Evolutionary conservation across 1,140 invertebrate genomes (phyloP).

Genomic region (Cydia fagiglandana): DNA sequence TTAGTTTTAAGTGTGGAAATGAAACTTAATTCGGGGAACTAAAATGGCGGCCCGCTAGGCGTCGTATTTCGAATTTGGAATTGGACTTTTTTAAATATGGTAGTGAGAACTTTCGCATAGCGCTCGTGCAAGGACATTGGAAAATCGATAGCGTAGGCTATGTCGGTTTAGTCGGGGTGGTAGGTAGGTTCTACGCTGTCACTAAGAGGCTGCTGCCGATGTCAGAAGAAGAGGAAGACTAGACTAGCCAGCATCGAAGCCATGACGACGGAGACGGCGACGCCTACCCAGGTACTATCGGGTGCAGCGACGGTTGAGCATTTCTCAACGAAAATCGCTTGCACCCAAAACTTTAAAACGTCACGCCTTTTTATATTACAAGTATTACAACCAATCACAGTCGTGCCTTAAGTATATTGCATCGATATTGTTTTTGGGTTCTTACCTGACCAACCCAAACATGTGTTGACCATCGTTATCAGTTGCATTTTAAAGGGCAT

Average conservation of each 20-base stretch:
- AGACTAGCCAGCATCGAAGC: conserved; percentile 53
- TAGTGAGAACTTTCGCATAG: conserved; percentile 26
- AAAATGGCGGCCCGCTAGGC: conserved; percentile 58
- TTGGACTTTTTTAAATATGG: conserved; percentile 11
- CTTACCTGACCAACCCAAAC: no score
- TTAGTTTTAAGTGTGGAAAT: conserved; percentile 39
- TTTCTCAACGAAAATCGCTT: no score
- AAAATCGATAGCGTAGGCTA: conserved; percentile 62
- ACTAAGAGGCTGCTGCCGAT: conserved; percentile 59
- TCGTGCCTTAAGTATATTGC: no score
- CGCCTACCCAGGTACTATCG: conserved; percentile 73
- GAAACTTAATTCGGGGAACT: conserved; percentile 39
- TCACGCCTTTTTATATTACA: no score
- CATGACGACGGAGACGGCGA: conserved; percentile 73
- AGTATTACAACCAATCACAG: no score
- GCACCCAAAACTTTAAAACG: no score
- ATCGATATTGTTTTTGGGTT: no score
- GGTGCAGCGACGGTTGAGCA: no score
- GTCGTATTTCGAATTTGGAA: neutral
- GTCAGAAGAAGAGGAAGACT: conserved; percentile 61
- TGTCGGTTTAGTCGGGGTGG: conserved; percentile 47
- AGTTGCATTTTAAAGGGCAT: no score
- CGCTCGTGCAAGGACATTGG: conserved; percentile 51
- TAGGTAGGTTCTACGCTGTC: conserved; percentile 49
- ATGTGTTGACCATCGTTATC: no score